A percentile compares a stretch with the other conserved stretches of the same genome.
phyloP scores from a whole-genome alignment of 2,113 vertebrate species.

The Bettongia penicillata region DNA sequence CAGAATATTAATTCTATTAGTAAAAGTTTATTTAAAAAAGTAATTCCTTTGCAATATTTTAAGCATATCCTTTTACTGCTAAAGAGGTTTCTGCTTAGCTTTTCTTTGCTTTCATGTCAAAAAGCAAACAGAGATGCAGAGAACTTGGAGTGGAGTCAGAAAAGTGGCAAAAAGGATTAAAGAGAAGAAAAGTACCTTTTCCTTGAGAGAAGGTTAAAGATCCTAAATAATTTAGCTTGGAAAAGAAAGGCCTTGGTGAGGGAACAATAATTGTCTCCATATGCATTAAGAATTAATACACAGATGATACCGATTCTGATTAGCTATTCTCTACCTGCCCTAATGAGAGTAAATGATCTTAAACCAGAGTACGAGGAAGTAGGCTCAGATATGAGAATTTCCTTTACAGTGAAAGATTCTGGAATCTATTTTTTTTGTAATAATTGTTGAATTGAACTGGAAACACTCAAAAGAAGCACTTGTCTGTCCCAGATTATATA shows the following conservation, averaged over 20 bases:
- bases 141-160: conserved; percentile 11
- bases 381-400: background rate
- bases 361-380: conserved; percentile 1
- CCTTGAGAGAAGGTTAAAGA: conserved; percentile 22
- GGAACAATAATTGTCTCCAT: background rate
- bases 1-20: background rate
- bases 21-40: background rate
- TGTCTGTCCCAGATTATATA: background rate
- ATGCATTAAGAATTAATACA: background rate
- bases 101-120: conserved; percentile 16
- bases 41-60: conserved; percentile 15
- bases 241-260: conserved; percentile 9
- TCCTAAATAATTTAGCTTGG: background rate
- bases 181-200: conserved; percentile 22
- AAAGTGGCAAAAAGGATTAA: conserved; percentile 30
- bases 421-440: background rate
- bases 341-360: background rate
- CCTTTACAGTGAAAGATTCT: conserved; percentile 4
- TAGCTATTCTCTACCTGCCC: background rate
- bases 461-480: background rate
- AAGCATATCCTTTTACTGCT: conserved; percentile 52
- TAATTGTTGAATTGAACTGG: background rate
- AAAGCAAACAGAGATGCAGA: conserved; percentile 21
- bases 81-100: conserved; percentile 34
- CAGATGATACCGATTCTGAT: background rate